Conservation (phyloP, 2,797 vertebrate genomes). For the Anguilla pacifica region DNA sequence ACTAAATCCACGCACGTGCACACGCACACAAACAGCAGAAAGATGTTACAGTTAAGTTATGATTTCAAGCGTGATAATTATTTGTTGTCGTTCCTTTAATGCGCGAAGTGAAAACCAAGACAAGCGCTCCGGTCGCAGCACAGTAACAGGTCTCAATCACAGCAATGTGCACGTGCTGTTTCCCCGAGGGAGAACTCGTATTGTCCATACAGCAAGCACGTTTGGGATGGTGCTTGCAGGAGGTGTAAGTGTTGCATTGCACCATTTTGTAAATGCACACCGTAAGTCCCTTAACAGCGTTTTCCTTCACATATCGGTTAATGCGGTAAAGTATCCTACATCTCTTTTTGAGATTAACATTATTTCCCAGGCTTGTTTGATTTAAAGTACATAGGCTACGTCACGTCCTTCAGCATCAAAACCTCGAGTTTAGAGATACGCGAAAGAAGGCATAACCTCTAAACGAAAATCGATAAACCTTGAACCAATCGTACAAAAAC, state of each 20-base stretch:
- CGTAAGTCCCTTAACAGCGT: neutral
- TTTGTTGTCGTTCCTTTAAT: neutral
- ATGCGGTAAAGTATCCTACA: conserved; percentile 56
- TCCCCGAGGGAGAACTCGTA: neutral
- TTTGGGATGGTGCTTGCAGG: neutral
- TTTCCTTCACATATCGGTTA: conserved; percentile 35
- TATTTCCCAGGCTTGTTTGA: conserved; percentile 47
- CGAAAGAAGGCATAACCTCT: conserved; percentile 17
- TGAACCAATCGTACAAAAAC: neutral
- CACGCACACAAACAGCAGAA: neutral
- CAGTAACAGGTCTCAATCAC: neutral
- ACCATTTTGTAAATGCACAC: conserved; percentile 63
- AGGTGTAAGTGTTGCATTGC: conserved; percentile 67
- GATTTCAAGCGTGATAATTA: neutral
- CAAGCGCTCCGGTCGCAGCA: neutral
- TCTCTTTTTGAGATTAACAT: conserved; percentile 39
- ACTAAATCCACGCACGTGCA: neutral
- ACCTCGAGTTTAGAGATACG: neutral
- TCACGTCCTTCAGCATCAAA: conserved; percentile 26
- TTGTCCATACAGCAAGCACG: neutral
- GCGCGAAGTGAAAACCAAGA: neutral
- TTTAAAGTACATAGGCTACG: conserved; percentile 35
- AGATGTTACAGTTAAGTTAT: neutral
- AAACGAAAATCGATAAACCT: conserved; percentile 7
- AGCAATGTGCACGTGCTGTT: conserved; percentile 13